Evolutionary conservation across 2,888 invertebrate species (phyloP).

Genomic region (Drosophila lacicola): DNA sequence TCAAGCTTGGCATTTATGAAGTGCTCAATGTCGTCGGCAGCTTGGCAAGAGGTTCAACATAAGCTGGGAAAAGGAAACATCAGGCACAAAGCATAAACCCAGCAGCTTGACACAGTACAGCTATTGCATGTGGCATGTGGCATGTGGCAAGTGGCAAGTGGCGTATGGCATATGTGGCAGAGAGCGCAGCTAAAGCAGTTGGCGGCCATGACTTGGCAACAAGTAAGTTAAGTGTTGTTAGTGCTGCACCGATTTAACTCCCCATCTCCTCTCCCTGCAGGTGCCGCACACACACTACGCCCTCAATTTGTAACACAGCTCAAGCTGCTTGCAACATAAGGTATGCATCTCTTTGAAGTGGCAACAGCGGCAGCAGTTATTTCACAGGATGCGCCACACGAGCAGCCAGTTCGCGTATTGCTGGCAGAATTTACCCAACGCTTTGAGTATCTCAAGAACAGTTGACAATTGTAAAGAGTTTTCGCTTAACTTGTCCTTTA

Average conservation of each 20-base stretch:
- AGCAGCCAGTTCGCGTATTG: not conserved
- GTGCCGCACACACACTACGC: slow-evolving; percentile 6
- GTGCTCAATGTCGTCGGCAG: slow-evolving; percentile 51
- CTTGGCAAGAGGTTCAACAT: slow-evolving; percentile 26
- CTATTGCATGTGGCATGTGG: slow-evolving; percentile 26
- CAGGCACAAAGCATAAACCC: slow-evolving; percentile 12
- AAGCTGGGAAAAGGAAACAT: slow-evolving; percentile 41
- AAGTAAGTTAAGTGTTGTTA: slow-evolving; percentile 45
- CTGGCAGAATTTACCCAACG: not conserved
- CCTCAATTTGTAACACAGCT: slow-evolving; percentile 26
- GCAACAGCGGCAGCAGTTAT: not conserved
- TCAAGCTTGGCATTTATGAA: slow-evolving; percentile 57
- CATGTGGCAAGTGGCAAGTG: slow-evolving; percentile 6
- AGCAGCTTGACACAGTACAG: slow-evolving; percentile 43
- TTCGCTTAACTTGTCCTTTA: slow-evolving; percentile 10
- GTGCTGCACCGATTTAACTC: slow-evolving; percentile 24
- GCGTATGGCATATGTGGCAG: slow-evolving; percentile 21
- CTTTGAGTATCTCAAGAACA: not conserved
- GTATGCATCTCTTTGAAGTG: slow-evolving; percentile 1
- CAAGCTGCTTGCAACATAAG: slow-evolving; percentile 3
- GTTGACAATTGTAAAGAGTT: slow-evolving; percentile 4
- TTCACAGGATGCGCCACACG: not conserved
- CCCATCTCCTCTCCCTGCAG: slow-evolving; percentile 10
- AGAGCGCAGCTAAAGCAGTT: slow-evolving; percentile 15
- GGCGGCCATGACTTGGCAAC: slow-evolving; percentile 34